A percentile compares a stretch with the other conserved stretches of the same genome.
phyloP scores from a whole-genome alignment of 1,140 invertebrate species.

The Hycleus phaleratus region DNA sequence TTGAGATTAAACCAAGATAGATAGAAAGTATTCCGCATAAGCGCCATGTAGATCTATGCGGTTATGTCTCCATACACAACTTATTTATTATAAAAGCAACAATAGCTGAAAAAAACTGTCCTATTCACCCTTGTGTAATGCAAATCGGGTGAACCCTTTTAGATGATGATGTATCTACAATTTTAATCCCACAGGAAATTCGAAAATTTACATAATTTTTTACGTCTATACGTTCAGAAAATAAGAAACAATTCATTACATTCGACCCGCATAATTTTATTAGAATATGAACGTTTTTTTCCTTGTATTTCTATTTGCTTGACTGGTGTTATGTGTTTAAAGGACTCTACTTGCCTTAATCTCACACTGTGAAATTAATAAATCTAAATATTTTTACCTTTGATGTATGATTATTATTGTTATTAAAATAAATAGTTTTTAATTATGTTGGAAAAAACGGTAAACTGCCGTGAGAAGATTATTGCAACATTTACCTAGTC shows the following conservation, averaged over 20 bases:
- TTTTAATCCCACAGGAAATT: too few relatives aligned
- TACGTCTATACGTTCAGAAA: not conserved
- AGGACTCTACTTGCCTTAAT: not conserved
- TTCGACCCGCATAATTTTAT: conserved; percentile 7
- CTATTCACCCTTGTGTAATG: not conserved
- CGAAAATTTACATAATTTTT: too few relatives aligned
- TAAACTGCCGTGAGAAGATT: conserved; percentile 6
- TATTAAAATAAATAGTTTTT: not conserved
- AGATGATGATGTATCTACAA: too few relatives aligned
- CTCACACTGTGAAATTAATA: conserved; percentile 15
- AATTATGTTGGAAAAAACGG: not conserved
- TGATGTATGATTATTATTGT: too few relatives aligned
- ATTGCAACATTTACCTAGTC: too few relatives aligned
- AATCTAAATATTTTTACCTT: conserved; percentile 7
- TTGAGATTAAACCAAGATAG: too few relatives aligned
- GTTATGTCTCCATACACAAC: too few relatives aligned
- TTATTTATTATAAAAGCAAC: too few relatives aligned
- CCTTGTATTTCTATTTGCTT: not conserved
- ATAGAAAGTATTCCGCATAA: too few relatives aligned
- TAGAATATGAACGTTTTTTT: too few relatives aligned
- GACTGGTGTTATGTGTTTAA: not conserved
- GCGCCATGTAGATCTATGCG: too few relatives aligned
- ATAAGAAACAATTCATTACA: not conserved
- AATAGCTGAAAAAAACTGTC: too few relatives aligned
- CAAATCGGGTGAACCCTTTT: conserved; percentile 2